Conservation (phyloP, 1,140 invertebrate species). For the Apis florea region DNA sequence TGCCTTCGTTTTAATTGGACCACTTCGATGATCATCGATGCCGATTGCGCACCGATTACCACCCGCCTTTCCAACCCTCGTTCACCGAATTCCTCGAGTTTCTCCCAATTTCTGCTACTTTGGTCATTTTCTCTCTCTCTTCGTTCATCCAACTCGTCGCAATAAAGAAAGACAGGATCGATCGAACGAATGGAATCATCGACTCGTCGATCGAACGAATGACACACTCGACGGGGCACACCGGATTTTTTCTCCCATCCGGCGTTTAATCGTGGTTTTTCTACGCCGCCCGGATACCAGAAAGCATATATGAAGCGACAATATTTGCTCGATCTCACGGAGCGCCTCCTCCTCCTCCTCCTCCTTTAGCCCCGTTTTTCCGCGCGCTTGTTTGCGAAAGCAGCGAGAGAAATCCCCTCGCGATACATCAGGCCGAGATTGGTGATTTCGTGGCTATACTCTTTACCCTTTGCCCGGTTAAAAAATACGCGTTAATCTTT, state of each 20-base stretch:
- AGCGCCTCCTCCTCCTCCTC: not conserved
- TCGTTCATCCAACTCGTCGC: not conserved
- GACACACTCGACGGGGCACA: not conserved
- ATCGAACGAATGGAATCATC: no score
- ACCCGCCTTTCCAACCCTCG: not conserved
- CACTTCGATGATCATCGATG: slow-evolving; percentile 37
- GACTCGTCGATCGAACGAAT: not conserved
- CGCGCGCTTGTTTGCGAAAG: slow-evolving; percentile 12
- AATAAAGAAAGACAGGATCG: no score
- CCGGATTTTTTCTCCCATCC: not conserved
- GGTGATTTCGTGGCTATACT: slow-evolving; percentile 37
- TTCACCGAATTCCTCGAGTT: not conserved
- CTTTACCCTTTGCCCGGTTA: not conserved
- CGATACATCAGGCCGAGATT: slow-evolving; percentile 28
- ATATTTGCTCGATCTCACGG: slow-evolving; percentile 17
- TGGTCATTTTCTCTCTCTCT: not conserved
- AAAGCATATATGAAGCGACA: slow-evolving; percentile 11
- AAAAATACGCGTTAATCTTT: slow-evolving; percentile 57
- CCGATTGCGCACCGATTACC: slow-evolving; percentile 9
- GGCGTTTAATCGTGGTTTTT: slow-evolving; percentile 31
- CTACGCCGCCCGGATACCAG: no score
- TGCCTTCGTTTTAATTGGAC: slow-evolving; percentile 39
- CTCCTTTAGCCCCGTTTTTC: not conserved
- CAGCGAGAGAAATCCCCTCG: slow-evolving; percentile 38
- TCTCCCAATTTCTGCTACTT: not conserved